These are phyloP conservation scores for Eulemur rufifrons DNA, from an alignment of 2,113 vertebrate species.

Conservation along the genomic window DNA sequence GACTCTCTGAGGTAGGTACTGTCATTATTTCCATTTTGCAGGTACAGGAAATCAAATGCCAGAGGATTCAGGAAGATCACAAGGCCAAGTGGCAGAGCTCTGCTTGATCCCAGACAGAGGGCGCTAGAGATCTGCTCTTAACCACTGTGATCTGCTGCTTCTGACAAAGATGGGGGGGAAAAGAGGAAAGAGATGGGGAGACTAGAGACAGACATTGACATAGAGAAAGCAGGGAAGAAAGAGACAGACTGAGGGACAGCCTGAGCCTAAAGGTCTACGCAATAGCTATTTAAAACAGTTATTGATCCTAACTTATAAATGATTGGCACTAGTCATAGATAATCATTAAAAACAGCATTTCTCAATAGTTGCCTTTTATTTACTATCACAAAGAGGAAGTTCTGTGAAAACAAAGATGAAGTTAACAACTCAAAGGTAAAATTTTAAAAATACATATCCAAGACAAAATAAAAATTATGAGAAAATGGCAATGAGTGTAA, in stretches of 20 bases:
- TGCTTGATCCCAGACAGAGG: constrained; percentile 3
- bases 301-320: neutral
- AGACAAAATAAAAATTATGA: neutral
- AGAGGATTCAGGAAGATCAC: neutral
- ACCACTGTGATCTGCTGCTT: neutral
- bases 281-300: neutral
- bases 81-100: neutral
- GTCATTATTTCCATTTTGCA: neutral
- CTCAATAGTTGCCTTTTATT: neutral
- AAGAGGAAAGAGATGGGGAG: too few relatives aligned
- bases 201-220: neutral
- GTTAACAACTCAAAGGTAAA: neutral
- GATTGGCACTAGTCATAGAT: neutral
- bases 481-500: neutral
- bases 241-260: neutral
- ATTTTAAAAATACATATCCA: neutral
- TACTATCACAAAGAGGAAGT: neutral
- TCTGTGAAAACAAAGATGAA: neutral
- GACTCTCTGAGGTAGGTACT: neutral
- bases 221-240: neutral
- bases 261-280: neutral
- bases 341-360: neutral
- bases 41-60: neutral
- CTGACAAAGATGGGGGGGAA: neutral
- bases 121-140: neutral